Evolutionary conservation across 1,140 invertebrate species (phyloP).

Genomic region (Drosophila pseudoananassae): DNA sequence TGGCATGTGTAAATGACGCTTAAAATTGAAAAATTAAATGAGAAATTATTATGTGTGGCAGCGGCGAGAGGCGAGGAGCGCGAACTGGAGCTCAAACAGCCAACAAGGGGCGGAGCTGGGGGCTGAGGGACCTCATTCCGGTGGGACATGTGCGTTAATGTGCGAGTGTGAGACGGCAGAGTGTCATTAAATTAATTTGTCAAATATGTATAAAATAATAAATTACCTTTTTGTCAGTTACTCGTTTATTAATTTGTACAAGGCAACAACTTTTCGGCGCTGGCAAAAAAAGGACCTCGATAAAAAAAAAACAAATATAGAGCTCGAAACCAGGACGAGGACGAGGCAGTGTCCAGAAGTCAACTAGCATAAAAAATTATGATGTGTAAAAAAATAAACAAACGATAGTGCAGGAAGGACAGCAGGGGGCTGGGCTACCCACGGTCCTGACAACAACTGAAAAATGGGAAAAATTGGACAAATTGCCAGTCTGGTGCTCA

Average conservation of each 20-base stretch:
- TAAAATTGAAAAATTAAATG: slow-evolving; percentile 83
- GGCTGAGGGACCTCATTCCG: slow-evolving; percentile 21
- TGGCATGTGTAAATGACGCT: slow-evolving; percentile 82
- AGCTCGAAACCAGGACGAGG: slow-evolving; percentile 45
- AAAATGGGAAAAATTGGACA: slow-evolving; percentile 24
- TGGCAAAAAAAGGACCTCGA: slow-evolving; percentile 51
- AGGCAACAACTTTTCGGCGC: slow-evolving; percentile 76
- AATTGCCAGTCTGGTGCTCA: slow-evolving; percentile 70
- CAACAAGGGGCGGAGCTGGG: not conserved
- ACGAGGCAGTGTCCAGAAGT: slow-evolving; percentile 67
- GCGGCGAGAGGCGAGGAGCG: slow-evolving; percentile 12
- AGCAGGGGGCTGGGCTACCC: not conserved
- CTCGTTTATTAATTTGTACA: slow-evolving; percentile 82
- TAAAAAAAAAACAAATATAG: slow-evolving; percentile 16
- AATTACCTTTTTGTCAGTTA: slow-evolving; percentile 83
- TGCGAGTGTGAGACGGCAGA: slow-evolving; percentile 43
- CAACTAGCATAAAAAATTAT: slow-evolving; percentile 82
- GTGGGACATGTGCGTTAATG: slow-evolving; percentile 39
- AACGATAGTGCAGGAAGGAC: slow-evolving; percentile 31
- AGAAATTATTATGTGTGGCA: slow-evolving; percentile 82
- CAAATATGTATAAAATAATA: slow-evolving; percentile 83
- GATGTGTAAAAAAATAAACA: slow-evolving; percentile 75
- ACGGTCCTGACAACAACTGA: not conserved
- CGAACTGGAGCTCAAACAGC: slow-evolving; percentile 18
- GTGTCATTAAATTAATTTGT: slow-evolving; percentile 82